phyloP scores from a whole-genome alignment of 2,888 invertebrate species.

The Eristalinus aeneus region DNA sequence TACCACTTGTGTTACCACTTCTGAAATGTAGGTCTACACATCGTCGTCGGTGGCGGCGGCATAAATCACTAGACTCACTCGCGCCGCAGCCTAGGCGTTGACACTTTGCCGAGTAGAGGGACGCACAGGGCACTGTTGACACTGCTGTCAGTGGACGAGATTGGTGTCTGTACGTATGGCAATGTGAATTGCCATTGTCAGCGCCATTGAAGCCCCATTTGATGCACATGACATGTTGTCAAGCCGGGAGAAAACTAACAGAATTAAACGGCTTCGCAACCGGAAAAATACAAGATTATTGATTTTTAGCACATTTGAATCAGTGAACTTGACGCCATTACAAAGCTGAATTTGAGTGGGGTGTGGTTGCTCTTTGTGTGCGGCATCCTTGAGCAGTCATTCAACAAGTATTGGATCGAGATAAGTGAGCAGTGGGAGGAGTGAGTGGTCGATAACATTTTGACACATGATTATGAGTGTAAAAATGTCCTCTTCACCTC shows the following conservation, averaged over 20 bases:
- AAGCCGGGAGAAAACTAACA: constrained; percentile 33
- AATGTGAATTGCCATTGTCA: not conserved
- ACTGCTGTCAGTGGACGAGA: constrained; percentile 48
- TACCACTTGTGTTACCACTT: constrained; percentile 58
- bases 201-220: constrained; percentile 35
- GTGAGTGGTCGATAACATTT: not conserved
- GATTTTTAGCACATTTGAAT: constrained; percentile 58
- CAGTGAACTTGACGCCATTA: constrained; percentile 47
- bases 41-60: constrained; percentile 35
- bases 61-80: constrained; percentile 65
- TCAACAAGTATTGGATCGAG: constrained; percentile 69
- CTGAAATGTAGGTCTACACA: constrained; percentile 67
- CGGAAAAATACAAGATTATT: constrained; percentile 42
- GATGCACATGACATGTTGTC: constrained; percentile 63
- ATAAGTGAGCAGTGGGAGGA: constrained; percentile 66
- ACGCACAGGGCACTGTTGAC: constrained; percentile 33
- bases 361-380: constrained; percentile 18
- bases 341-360: constrained; percentile 56
- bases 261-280: constrained; percentile 10
- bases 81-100: constrained; percentile 42
- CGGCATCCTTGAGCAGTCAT: constrained; percentile 29
- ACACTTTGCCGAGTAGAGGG: constrained; percentile 33
- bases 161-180: constrained; percentile 35
- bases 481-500: too few relatives aligned
- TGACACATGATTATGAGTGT: not conserved